These are phyloP conservation scores for Bubo scandiacus DNA, from an alignment of 2,113 vertebrate species.

Conservation along the genomic window DNA sequence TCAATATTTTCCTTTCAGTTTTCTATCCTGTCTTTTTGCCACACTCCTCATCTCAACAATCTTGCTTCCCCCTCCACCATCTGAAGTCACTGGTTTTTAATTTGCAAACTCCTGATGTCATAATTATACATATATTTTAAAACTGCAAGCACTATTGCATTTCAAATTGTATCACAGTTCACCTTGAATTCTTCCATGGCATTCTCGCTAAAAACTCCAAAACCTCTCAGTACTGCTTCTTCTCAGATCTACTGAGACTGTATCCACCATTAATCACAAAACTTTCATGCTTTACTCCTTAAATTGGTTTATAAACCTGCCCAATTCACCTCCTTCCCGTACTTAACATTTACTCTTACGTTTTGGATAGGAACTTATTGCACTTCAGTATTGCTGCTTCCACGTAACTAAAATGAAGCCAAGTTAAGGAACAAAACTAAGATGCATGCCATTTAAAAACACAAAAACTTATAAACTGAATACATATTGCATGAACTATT, in stretches of 20 bases:
- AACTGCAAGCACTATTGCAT: neutral
- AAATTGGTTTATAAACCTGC: neutral
- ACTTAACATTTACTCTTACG: conserved; percentile 72
- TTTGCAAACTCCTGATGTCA: neutral
- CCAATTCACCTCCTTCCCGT: neutral
- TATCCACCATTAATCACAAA: neutral
- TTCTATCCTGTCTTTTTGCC: neutral
- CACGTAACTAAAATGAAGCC: conserved; percentile 81
- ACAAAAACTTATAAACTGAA: neutral
- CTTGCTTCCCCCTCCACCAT: neutral
- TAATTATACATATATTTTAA: neutral
- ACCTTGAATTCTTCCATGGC: neutral
- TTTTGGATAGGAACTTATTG: conserved; percentile 90
- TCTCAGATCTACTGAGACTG: neutral
- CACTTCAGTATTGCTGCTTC: conserved; percentile 97
- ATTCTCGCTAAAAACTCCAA: neutral
- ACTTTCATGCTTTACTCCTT: neutral
- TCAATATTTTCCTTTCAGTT: neutral
- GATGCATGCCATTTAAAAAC: neutral
- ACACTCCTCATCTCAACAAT: neutral
- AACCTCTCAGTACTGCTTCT: neutral
- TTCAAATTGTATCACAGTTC: neutral
- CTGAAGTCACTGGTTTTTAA: neutral
- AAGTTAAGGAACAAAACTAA: conserved; percentile 72
- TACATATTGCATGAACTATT: neutral